Base-by-base conservation (phyloP, 2,888 invertebrate species). In the Cinara cedri region DNA sequence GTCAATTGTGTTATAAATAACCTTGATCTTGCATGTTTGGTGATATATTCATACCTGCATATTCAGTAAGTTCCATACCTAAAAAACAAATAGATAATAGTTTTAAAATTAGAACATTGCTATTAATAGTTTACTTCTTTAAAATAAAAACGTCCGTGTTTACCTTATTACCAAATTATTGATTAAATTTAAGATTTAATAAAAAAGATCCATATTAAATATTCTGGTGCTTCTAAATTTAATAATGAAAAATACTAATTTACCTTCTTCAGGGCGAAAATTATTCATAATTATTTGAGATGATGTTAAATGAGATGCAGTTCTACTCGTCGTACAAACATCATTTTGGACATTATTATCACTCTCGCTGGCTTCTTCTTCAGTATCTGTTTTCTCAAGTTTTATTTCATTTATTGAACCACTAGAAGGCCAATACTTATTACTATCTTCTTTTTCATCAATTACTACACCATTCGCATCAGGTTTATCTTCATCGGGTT, bases 21-120 rank as follows among this genome's bases (percentile, higher is more conserved):
- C 78, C 78, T 70, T 78, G 78, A 70, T 78, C 78, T 34, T 78
- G 78, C 70, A 78, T 78, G n/a, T 78, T 78, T 34, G 70, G 68
- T 57, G 70, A 70, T 68, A 78, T 51, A 62, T 51, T 78, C 78
- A 78, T 78, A 8, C 70, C 70, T 51, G 70, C 78, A 42, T 78
- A 78, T 34, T 78, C 78, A 34, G 78, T 60, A 68, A 78, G 49
- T 62, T 78, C 78, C 78, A 78, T 70, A 24, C 78, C 78, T 78
- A 34, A 65, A 54, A n/a, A n/a, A n/a, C n/a, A n/a, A n/a, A n/a
- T n/a, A n/a, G n/a, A n/a, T n/a, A n/a, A 60, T n/a, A 19, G 24
- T 66, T 72, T 51, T 19, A 51, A 34, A 46, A 21, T 42, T 42
- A 16, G 6, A 72, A 0, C n/a, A 51, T 62, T 19, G n/a, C n/a